phyloP scores from a whole-genome alignment of 2,888 invertebrate species.

The Anaspis maculata region DNA sequence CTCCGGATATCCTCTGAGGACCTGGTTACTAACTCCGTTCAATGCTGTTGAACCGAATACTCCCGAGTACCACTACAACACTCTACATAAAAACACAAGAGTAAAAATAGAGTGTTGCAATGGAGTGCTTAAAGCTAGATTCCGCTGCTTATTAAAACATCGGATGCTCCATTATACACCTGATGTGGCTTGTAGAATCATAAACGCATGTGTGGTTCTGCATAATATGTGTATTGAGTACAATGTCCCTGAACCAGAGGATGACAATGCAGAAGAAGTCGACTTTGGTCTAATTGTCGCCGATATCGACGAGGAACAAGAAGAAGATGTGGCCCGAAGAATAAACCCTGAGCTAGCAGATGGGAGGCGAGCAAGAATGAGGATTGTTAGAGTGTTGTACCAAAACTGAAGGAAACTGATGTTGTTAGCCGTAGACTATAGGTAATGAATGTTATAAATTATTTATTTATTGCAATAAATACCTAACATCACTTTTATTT shows the following conservation, averaged over 20 bases:
- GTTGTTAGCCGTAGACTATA: no score
- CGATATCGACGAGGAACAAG: not conserved
- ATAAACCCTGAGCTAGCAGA: constrained; percentile 6
- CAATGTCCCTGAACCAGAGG: constrained; percentile 2
- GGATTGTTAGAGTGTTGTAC: not conserved
- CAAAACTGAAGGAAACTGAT: not conserved
- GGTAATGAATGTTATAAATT: no score
- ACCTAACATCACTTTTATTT: no score
- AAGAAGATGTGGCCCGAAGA: constrained; percentile 2
- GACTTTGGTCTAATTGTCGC: not conserved
- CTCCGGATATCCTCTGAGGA: constrained; percentile 7
- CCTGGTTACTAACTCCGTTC: constrained; percentile 7
- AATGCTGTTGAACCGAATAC: not conserved
- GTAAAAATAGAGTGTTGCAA: constrained; percentile 7
- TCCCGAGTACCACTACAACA: constrained; percentile 5
- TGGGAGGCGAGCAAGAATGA: constrained; percentile 3
- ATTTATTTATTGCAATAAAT: no score
- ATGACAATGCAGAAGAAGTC: constrained; percentile 1
- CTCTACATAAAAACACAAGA: constrained; percentile 2
- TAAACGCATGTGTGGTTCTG: constrained; percentile 3
- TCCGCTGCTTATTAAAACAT: constrained; percentile 6
- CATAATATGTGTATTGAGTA: constrained; percentile 3
- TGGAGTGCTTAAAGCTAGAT: constrained; percentile 6
- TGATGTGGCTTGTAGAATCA: constrained; percentile 3
- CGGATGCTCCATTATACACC: constrained; percentile 5